Conservation (phyloP, 2,888 invertebrate genomes). For the Mimachlamys varia region DNA sequence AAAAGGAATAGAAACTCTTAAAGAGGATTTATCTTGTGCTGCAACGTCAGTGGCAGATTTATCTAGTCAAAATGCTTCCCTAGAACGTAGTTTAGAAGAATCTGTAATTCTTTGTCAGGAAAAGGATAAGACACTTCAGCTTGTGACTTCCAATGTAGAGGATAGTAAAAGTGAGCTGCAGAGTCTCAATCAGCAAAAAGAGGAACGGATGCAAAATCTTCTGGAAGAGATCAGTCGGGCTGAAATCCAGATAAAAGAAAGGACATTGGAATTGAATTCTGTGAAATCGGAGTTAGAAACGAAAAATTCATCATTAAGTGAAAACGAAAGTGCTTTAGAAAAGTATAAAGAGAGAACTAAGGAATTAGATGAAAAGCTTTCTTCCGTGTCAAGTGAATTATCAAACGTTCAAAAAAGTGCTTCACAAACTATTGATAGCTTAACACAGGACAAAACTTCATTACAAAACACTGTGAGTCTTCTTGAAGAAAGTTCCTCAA, state of each 20-base stretch:
- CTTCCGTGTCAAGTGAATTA: neutral
- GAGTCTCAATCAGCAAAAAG: constrained; percentile 51
- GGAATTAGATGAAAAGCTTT: neutral
- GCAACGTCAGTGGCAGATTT: constrained; percentile 41
- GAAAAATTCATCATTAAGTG: neutral
- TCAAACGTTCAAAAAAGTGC: constrained; percentile 17
- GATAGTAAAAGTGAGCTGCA: constrained; percentile 51
- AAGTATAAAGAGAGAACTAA: neutral
- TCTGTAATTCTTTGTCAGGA: constrained; percentile 43
- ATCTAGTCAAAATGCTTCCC: constrained; percentile 46
- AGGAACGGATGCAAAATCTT: constrained; percentile 46
- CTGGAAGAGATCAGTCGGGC: constrained; percentile 28
- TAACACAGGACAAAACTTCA: neutral
- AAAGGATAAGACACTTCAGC: constrained; percentile 48
- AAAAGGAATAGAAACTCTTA: constrained; percentile 18
- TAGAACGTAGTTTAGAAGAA: constrained; percentile 45
- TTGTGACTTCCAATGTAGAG: constrained; percentile 48
- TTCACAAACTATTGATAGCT: constrained; percentile 1
- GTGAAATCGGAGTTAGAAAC: neutral
- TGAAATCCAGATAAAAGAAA: neutral
- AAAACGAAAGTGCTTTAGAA: constrained; percentile 1
- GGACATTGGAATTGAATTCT: neutral
- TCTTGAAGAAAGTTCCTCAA: neutral
- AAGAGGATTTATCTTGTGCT: constrained; percentile 36
- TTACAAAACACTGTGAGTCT: neutral